Evolutionary conservation across 2,888 invertebrate species (phyloP), one percentile per base, ranked within the genome.

Genomic region (Aromia moschata): DNA sequence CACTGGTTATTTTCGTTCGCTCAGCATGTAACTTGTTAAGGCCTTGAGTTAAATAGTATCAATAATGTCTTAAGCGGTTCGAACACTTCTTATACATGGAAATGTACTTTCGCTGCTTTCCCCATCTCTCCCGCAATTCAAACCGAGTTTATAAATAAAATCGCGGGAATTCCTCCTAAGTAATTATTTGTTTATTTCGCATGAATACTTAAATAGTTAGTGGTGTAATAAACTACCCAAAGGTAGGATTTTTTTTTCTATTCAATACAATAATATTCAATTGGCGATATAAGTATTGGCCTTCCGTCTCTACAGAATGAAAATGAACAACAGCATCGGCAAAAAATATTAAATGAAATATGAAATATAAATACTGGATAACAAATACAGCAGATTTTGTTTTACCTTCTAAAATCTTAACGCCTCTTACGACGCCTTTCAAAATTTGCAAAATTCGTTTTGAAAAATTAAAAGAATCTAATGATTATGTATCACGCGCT

Each of bases 31-130:
- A n/a, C n/a, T n/a, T n/a, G n/a, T n/a, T n/a, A n/a, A n/a, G n/a
- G n/a, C n/a, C n/a, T n/a, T n/a, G n/a, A n/a, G n/a, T n/a, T n/a
- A n/a, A n/a, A n/a, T n/a, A n/a, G n/a, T n/a, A n/a, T n/a, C n/a
- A n/a, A n/a, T n/a, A n/a, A n/a, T n/a, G n/a, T n/a, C n/a, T n/a
- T n/a, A n/a, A n/a, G n/a, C n/a, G n/a, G n/a, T n/a, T n/a, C n/a
- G n/a, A n/a, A n/a, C n/a, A n/a, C n/a, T 25, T 25, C 25, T 25
- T 33, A 7, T 45, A 45, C 45, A 45, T 38, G 36, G 30, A 54
- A 54, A 44, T 45, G 16, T 36, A 54, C 54, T 54, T 54, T 54
- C 54, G 54, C 54, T 54, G 45, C 54, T 54, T 46, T 54, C 36
- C 54, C 54, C 54, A 54, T 54, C 45, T 44, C 37, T 54, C 54